A percentile compares a stretch with the other conserved stretches of the same genome.
Evolutionary conservation across 2,888 invertebrate species (phyloP).

Genomic region (Caradrina kadenii): DNA sequence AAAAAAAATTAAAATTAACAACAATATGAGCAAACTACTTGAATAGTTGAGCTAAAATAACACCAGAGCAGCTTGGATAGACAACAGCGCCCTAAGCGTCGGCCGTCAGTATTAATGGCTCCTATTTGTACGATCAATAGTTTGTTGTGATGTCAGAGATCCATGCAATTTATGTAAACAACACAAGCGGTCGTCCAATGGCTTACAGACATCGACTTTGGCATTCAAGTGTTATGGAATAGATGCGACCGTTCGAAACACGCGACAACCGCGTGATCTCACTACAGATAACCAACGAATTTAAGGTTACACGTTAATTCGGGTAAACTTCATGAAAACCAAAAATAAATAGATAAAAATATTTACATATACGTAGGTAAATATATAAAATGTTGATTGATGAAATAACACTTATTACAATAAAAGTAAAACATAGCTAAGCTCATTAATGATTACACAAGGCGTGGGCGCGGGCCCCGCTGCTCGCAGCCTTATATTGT

Average conservation of each 20-base stretch:
- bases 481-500: constrained; percentile 84
- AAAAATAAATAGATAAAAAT: constrained; percentile 88
- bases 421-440: constrained; percentile 90
- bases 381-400: constrained; percentile 90
- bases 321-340: constrained; percentile 88
- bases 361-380: constrained; percentile 84
- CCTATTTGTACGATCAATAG: constrained; percentile 88
- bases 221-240: constrained; percentile 84
- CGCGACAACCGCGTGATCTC: constrained; percentile 59
- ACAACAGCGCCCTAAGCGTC: constrained; percentile 76
- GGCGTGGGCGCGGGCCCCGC: constrained; percentile 84
- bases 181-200: constrained; percentile 83
- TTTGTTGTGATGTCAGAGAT: constrained; percentile 88
- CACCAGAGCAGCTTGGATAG: constrained; percentile 89
- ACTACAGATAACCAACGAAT: constrained; percentile 72
- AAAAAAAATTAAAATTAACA: constrained; percentile 85
- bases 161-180: constrained; percentile 78
- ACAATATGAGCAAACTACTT: constrained; percentile 89
- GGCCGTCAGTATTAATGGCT: constrained; percentile 81
- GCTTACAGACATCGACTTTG: constrained; percentile 89
- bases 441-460: constrained; percentile 90
- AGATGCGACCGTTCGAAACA: constrained; percentile 60
- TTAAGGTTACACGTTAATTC: constrained; percentile 78
- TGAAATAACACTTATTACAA: constrained; percentile 89
- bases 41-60: constrained; percentile 89